Conservation (phyloP, 2,113 vertebrate genomes). For the Nyctibius bracteatus region DNA sequence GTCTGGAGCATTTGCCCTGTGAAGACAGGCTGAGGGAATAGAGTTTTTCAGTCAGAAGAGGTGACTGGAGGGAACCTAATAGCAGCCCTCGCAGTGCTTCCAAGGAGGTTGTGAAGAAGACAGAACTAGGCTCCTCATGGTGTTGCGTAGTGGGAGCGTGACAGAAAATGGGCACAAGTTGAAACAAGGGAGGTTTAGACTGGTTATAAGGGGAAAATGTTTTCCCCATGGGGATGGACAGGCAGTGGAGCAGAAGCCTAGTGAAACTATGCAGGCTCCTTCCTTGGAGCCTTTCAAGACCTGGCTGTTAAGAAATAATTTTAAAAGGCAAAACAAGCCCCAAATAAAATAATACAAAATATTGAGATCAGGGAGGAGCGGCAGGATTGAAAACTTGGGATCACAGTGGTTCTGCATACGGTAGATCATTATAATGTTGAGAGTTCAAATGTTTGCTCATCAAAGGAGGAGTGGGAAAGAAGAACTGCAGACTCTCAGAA, state of each 20-base stretch:
- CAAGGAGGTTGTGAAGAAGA: background rate
- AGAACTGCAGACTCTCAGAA: background rate
- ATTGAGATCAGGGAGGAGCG: fast-evolving
- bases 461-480: background rate
- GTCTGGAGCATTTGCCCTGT: background rate
- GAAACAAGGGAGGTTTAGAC: background rate
- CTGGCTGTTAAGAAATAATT: background rate
- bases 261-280: background rate
- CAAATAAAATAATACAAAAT: background rate
- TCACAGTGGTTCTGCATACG: background rate
- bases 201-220: background rate
- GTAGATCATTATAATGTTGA: background rate
- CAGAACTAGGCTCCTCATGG: background rate
- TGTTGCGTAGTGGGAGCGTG: background rate
- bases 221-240: background rate
- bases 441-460: background rate
- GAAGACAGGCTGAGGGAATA: background rate
- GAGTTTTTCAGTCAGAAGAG: background rate
- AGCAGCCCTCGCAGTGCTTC: background rate
- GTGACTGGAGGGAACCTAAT: background rate
- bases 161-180: background rate
- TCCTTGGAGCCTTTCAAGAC: background rate
- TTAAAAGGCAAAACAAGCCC: background rate
- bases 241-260: background rate
- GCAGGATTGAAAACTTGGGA: background rate